Evolutionary conservation across 2,888 invertebrate genomes (phyloP).

Genomic region (Synergus japonicus): DNA sequence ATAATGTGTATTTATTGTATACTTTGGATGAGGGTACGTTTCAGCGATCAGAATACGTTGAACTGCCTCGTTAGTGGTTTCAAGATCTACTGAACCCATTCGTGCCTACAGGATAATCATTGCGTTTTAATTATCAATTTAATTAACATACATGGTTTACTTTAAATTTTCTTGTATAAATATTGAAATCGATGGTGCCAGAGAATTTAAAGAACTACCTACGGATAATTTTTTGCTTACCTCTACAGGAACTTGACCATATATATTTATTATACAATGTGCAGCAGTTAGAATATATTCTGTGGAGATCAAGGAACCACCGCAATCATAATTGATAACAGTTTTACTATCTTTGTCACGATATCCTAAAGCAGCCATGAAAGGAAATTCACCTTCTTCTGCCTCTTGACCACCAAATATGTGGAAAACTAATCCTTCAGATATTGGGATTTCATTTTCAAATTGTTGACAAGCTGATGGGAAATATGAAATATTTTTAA

Average conservation of each 20-base stretch:
- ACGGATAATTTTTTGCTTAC: conserved; percentile 54
- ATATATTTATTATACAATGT: conserved; percentile 69
- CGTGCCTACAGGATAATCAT: conserved; percentile 59
- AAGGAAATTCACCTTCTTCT: conserved; percentile 65
- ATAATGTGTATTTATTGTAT: conserved; percentile 63
- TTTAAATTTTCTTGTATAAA: too few species aligned
- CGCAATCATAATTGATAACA: conserved; percentile 65
- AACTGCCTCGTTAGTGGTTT: conserved; percentile 44
- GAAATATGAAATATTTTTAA: not conserved
- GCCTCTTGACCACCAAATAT: conserved; percentile 64
- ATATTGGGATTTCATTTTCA: conserved; percentile 60
- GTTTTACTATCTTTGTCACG: conserved; percentile 42
- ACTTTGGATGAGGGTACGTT: conserved; percentile 65
- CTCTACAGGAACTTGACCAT: conserved; percentile 63
- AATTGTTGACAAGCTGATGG: conserved; percentile 60
- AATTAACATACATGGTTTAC: too few species aligned
- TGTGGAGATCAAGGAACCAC: conserved; percentile 69
- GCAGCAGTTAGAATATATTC: conserved; percentile 70
- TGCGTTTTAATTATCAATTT: not conserved
- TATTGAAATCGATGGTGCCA: too few species aligned
- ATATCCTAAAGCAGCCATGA: conserved; percentile 69
- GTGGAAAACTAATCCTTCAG: conserved; percentile 54
- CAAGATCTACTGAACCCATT: conserved; percentile 65
- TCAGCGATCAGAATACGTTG: conserved; percentile 62
- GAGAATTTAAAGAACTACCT: too few species aligned